Percentiles rank a stretch among this genome's conserved stretches.
Evolutionary conservation across 2,888 invertebrate species (phyloP).

Genomic region (Drosophila putrida): DNA sequence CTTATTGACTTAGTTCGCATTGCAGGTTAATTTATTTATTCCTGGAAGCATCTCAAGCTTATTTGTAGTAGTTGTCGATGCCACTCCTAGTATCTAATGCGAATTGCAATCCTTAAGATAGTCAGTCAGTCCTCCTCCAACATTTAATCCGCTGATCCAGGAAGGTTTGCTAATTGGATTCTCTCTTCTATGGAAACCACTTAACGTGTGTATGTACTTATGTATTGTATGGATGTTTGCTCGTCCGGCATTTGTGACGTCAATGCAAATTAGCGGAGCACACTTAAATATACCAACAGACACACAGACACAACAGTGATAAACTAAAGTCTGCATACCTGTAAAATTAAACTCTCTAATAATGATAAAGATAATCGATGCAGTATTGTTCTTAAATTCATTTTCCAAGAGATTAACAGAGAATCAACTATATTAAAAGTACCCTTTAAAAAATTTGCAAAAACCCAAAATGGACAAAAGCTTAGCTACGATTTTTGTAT

Average conservation of each 20-base stretch:
- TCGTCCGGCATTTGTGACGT: constrained; percentile 40
- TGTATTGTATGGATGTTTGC: background rate
- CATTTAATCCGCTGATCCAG: background rate
- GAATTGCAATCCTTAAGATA: background rate
- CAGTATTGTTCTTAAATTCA: too few relatives aligned
- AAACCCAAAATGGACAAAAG: too few relatives aligned
- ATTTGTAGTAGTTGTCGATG: background rate
- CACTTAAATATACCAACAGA: background rate
- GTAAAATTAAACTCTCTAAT: too few relatives aligned
- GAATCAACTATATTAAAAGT: too few relatives aligned
- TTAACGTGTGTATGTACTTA: background rate
- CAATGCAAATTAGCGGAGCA: constrained; percentile 40
- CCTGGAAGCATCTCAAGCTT: constrained; percentile 4
- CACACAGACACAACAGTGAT: background rate
- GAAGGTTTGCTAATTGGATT: constrained; percentile 1
- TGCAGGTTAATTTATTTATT: constrained; percentile 28
- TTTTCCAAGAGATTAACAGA: too few relatives aligned
- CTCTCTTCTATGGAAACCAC: background rate
- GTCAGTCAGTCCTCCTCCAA: constrained; percentile 8
- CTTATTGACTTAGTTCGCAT: constrained; percentile 42
- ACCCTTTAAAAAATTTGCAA: too few relatives aligned
- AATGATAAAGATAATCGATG: too few relatives aligned
- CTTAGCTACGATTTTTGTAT: too few relatives aligned
- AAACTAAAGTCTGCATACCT: too few relatives aligned
- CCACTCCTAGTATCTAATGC: background rate